Conservation (phyloP, 2,888 invertebrate species). For the Philonicus albiceps region DNA sequence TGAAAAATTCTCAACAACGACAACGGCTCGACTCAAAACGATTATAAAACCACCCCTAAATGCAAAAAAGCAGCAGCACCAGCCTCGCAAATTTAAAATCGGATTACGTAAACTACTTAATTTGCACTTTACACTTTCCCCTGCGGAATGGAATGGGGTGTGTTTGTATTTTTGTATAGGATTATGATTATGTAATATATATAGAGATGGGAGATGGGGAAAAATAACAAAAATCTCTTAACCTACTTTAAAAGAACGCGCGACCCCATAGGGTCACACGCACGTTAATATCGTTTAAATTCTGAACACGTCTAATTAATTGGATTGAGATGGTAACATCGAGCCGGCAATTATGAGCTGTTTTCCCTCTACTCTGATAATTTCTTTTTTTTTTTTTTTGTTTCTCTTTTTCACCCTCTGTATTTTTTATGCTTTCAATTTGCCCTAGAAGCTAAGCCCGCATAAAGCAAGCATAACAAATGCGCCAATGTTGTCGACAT, state of each 20-base stretch:
- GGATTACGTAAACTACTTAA: neutral
- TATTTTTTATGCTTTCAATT: slow-evolving; percentile 17
- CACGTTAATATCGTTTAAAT: neutral
- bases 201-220: too few species aligned
- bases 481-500: neutral
- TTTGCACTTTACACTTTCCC: neutral
- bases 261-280: neutral
- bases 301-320: slow-evolving; percentile 12
- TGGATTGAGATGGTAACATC: slow-evolving; percentile 4
- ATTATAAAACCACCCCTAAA: neutral
- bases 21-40: neutral
- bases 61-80: neutral
- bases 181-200: too few species aligned
- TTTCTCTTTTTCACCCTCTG: neutral
- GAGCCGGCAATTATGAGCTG: neutral
- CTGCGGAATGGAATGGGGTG: neutral
- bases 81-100: neutral
- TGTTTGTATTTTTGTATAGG: neutral
- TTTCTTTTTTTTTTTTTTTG: neutral
- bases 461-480: slow-evolving; percentile 14
- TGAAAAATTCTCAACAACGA: neutral
- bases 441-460: slow-evolving; percentile 1
- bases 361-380: neutral
- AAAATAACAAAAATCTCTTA: neutral
- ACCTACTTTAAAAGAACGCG: neutral